phyloP scores from a whole-genome alignment of 2,113 vertebrate species.

The Speoplatyrhinus poulsoni region DNA sequence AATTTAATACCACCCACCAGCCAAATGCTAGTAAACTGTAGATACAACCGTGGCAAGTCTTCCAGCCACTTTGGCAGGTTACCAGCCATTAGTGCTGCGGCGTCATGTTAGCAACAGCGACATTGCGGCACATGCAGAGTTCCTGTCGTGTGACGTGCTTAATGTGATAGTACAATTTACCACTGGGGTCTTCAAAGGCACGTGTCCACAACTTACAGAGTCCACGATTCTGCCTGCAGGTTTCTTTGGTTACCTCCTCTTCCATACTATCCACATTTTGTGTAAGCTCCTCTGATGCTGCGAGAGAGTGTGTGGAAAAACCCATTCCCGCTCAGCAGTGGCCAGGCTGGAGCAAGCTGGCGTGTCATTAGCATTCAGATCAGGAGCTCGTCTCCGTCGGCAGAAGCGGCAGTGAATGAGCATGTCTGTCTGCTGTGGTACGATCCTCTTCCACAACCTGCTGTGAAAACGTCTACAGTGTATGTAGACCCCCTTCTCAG shows the following conservation, averaged over 20 bases:
- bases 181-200: not conserved
- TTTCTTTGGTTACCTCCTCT: conserved; percentile 10
- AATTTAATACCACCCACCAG: not conserved
- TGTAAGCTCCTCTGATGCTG: conserved; percentile 16
- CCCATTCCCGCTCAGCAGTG: conserved; percentile 34
- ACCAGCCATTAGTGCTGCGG: not conserved
- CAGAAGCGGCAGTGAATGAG: conserved; percentile 72
- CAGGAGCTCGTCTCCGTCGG: conserved; percentile 59
- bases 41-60: not conserved
- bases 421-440: conserved; percentile 70
- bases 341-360: conserved; percentile 36
- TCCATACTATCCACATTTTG: conserved; percentile 23
- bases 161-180: not conserved
- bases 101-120: not conserved
- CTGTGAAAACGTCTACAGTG: conserved; percentile 45
- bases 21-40: not conserved
- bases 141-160: not conserved
- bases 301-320: conserved; percentile 38
- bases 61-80: not conserved
- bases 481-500: conserved; percentile 37
- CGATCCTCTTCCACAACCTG: conserved; percentile 48
- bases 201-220: not conserved
- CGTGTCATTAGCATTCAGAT: conserved; percentile 73
- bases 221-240: not conserved
- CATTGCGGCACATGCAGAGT: not conserved